Evolutionary conservation across 1,140 invertebrate species (phyloP), one percentile per base, ranked within the genome.

Genomic region (Achroia grisella): DNA sequence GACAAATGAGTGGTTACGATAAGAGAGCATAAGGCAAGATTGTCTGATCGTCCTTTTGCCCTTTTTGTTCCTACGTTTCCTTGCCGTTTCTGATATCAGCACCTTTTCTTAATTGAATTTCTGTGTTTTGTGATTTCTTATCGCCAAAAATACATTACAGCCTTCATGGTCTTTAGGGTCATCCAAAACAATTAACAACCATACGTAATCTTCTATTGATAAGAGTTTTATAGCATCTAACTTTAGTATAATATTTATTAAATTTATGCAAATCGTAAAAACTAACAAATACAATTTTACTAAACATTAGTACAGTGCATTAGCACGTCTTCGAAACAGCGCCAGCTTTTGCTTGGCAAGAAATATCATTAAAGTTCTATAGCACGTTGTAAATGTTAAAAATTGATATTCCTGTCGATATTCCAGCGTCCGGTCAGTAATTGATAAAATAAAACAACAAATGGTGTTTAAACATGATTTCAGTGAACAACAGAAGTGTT

Each of bases 61-160:
- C 69, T 75, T 68, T 48, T 62, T 55, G 45, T 39, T 47, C 48
- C 43, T 35, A 39, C 55, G 23, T 56, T 52, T 56, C 62, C 60
- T 62, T 60, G 62, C 62, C 57, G 62, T 64, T 57, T 55, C 62
- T 69, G 79, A 83, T 83, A 83, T 79, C 71, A 52, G 52, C 48
- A 69, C 71, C 73, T 69, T 73, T 69, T 60, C 66, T 69, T 83
- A 83, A 83, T 83, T 77, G 76, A 74, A 44, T 77, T 76, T 72
- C 71, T 53, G 67, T 83, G 76, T 83, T 68, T 51, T 54, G 37
- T 41, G 62, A 56, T 60, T 57, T 49, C 57, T 83, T 80, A 83
- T 83, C 75, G 48, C 48, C 49, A 48, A 67, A n/a, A 80, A 66
- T 64, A 60, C 63, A 76, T 77, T 72, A 62, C 56, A 39, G 46